These are phyloP conservation scores for Halictus rubicundus DNA, from an alignment of 1,140 invertebrate genomes.

Conservation along the genomic window DNA sequence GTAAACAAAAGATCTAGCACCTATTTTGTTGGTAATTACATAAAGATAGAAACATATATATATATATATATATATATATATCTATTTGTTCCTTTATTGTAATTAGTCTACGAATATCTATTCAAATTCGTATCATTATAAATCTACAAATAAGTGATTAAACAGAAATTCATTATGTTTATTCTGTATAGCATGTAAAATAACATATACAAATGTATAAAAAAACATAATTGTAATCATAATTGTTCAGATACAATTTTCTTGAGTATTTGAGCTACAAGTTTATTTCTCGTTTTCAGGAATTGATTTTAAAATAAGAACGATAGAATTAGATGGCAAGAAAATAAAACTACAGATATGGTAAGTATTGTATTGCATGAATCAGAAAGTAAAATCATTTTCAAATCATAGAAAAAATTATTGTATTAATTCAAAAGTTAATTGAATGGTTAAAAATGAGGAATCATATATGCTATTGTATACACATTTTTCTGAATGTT, in stretches of 20 bases:
- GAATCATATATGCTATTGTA: background rate
- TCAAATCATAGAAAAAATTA: background rate
- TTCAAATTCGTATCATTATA: background rate
- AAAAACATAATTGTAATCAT: background rate
- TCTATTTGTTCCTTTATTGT: background rate
- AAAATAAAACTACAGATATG: slow-evolving; percentile 99
- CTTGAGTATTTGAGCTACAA: slow-evolving; percentile 6
- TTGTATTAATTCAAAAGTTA: no score
- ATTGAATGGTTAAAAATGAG: background rate
- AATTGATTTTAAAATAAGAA: slow-evolving; percentile 99
- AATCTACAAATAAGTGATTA: background rate
- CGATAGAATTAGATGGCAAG: slow-evolving; percentile 98
- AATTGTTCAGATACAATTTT: background rate
- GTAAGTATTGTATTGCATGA: slow-evolving; percentile 81
- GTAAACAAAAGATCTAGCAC: no score
- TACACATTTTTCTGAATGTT: slow-evolving; percentile 22
- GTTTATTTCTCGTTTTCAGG: slow-evolving; percentile 84
- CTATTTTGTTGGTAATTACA: background rate
- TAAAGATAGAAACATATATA: background rate
- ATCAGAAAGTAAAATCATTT: background rate
- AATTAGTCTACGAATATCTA: background rate
- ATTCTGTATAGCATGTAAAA: background rate
- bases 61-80: slow-evolving; percentile 1
- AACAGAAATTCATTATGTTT: no score
- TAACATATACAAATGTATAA: background rate